A percentile compares a stretch with the other conserved stretches of the same genome.
Conservation (phyloP, 1,140 invertebrate species). For the Oncopeltus fasciatus region DNA sequence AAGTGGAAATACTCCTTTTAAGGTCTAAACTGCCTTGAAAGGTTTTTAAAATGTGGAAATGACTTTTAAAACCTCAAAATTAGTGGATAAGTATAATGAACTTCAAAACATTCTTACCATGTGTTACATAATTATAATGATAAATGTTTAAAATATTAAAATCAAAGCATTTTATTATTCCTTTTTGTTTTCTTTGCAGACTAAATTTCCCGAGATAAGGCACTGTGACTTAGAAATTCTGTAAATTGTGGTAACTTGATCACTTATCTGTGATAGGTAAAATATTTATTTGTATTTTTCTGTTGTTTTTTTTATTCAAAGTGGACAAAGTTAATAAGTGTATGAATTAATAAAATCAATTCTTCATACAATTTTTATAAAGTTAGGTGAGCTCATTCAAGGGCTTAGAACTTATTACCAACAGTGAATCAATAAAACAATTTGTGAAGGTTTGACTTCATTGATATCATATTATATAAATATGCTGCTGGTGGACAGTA, state of each 20-base stretch:
- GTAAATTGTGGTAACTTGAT: background rate
- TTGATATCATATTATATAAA: too few species aligned
- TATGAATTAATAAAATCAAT: too few species aligned
- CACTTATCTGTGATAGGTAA: conserved; percentile 6
- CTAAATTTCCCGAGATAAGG: conserved; percentile 13
- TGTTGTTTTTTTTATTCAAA: too few species aligned
- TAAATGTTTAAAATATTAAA: background rate
- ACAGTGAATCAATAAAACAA: too few species aligned
- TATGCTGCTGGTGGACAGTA: too few species aligned
- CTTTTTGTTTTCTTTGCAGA: conserved; percentile 2
- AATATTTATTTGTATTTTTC: too few species aligned
- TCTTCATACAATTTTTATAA: too few species aligned
- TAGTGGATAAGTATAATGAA: background rate
- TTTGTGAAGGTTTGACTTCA: too few species aligned
- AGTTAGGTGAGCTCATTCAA: too few species aligned
- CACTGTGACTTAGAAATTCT: conserved; percentile 17
- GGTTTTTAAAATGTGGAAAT: too few species aligned
- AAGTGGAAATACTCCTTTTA: background rate
- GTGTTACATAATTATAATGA: background rate
- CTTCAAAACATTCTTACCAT: background rate
- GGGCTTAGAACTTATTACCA: too few species aligned
- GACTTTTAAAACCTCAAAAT: background rate
- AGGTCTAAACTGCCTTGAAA: background rate
- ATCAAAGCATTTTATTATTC: background rate
- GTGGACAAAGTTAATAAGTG: too few species aligned